Conservation (phyloP, 2,113 vertebrate genomes). For the Thinocorus orbignyianus region DNA sequence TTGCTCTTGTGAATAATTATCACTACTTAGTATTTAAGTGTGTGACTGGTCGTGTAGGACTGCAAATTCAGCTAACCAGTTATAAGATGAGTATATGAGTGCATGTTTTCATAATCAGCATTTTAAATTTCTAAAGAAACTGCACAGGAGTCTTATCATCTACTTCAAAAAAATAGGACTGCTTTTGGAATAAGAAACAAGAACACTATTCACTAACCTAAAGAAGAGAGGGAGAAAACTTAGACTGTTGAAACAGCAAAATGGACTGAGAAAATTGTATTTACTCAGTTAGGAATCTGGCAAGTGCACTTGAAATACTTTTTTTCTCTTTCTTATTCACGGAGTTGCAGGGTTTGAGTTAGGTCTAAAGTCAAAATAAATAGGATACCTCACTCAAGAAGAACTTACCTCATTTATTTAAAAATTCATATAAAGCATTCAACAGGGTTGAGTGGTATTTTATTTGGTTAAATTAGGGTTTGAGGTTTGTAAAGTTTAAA, state of each 20-base stretch:
- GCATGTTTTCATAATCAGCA: background rate
- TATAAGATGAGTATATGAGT: background rate
- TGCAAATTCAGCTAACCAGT: background rate
- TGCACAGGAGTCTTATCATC: background rate
- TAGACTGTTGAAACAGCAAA: background rate
- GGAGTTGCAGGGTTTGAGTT: conserved; percentile 3
- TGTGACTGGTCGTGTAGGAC: background rate
- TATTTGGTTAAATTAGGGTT: conserved; percentile 53
- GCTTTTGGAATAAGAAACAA: background rate
- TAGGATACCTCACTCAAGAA: background rate
- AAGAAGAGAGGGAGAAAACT: background rate
- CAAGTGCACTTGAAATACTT: background rate
- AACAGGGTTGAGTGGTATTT: background rate
- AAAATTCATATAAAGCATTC: background rate
- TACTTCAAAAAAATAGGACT: background rate
- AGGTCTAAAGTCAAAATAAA: conserved; percentile 38
- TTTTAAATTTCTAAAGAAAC: conserved; percentile 8
- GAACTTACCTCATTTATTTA: conserved; percentile 13
- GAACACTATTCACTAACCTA: background rate
- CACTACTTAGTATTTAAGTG: background rate
- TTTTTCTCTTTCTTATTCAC: background rate
- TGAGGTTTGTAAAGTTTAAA: conserved; percentile 59
- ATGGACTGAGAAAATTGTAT: background rate
- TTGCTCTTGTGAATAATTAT: background rate
- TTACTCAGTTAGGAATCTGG: conserved; percentile 17